A percentile compares a stretch with the other conserved stretches of the same genome.
Evolutionary conservation across 35 echinoderm and acorn worm genomes (phyloP).

Genomic region (Ophioderma brevispina): DNA sequence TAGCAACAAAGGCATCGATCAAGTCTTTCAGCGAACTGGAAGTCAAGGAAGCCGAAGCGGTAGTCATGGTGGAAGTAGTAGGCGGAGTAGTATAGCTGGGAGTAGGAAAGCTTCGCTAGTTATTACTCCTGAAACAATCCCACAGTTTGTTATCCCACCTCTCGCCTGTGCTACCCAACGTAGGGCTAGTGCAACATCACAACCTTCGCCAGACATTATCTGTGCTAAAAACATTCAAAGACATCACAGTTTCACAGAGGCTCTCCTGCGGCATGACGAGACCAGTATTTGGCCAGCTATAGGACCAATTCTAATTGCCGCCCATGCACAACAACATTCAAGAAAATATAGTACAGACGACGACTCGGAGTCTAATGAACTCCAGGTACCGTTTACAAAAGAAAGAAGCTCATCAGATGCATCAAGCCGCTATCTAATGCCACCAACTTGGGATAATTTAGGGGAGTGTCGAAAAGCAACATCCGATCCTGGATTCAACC

Average conservation of each 20-base stretch:
- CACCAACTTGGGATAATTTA: not conserved
- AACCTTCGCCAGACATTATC: not conserved
- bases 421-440: not conserved
- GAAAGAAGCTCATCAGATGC: not conserved
- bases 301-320: not conserved
- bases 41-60: not conserved
- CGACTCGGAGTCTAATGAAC: not conserved
- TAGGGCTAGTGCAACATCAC: not conserved
- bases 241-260: not conserved
- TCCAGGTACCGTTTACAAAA: not conserved
- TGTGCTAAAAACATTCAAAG: too few species aligned
- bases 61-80: not conserved
- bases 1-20: not conserved
- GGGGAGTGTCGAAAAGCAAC: not conserved
- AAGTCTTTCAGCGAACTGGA: not conserved
- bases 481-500: conserved; percentile 32
- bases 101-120: not conserved
- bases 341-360: not conserved
- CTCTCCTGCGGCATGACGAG: not conserved
- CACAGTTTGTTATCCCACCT: conserved; percentile 23
- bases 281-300: not conserved
- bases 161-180: not conserved
- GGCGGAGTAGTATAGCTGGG: not conserved
- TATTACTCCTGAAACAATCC: conserved; percentile 31
- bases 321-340: not conserved